Percentiles rank a stretch among this genome's conserved stretches.
phyloP scores from a whole-genome alignment of 2,113 vertebrate species.

The Amblyornis subalaris region DNA sequence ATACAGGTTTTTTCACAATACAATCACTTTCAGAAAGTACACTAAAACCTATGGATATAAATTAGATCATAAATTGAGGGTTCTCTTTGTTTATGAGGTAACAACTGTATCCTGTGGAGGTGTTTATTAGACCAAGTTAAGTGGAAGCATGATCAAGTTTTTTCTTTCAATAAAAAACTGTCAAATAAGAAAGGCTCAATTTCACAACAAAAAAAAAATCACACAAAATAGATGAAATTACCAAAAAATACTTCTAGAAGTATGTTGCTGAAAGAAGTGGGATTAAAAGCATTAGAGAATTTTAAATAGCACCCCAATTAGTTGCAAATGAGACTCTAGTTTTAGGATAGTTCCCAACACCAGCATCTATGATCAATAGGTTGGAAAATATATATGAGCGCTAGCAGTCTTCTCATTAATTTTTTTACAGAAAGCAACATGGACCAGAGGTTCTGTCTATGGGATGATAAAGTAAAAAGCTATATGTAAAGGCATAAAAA shows the following conservation, averaged over 20 bases:
- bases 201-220: not conserved
- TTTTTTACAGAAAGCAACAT: not conserved
- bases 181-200: not conserved
- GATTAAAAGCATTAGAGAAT: not conserved
- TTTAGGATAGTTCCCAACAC: not conserved
- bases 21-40: constrained; percentile 13
- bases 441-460: not conserved
- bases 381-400: not conserved
- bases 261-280: not conserved
- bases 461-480: not conserved
- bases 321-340: not conserved
- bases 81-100: constrained; percentile 54
- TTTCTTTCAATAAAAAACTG: not conserved
- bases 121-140: constrained; percentile 60
- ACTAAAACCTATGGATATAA: constrained; percentile 31
- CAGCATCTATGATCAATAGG: not conserved
- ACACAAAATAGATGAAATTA: not conserved
- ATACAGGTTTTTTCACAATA: not conserved
- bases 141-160: not conserved
- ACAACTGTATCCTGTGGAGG: constrained; percentile 49
- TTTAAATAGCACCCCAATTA: not conserved
- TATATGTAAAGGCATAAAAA: not conserved
- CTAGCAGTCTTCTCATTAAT: not conserved
- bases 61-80: constrained; percentile 48
- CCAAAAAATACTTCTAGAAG: not conserved